Base-by-base conservation (phyloP, 2,797 vertebrate genomes). In the Danio albolineatus region DNA sequence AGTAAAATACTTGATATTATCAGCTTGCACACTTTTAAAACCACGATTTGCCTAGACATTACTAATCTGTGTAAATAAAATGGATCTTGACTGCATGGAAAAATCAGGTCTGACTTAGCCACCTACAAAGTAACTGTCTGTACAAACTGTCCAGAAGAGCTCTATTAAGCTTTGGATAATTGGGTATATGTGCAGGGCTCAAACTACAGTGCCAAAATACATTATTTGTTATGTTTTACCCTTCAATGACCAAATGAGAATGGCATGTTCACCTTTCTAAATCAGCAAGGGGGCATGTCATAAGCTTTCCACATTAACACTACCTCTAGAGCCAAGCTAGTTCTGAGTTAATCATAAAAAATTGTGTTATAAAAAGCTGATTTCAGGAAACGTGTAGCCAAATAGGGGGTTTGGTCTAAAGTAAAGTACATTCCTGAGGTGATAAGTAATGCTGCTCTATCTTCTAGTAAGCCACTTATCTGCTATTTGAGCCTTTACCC, bases 251-350 rank as follows among this genome's bases (percentile, higher is more conserved):
- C 90, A 84, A 88, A 90, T 77, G 38, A 17, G 77, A 85, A 78
- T 90, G 86, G 89, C 85, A 92, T 92, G 91, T 89, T 89, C 90
- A 87, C 85, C 84, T 90, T 87, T 91, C 86, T 88, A 89, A 88
- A 87, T 86, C 83, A 84, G 88, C 86, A 90, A 16, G 82, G 89
- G 85, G 86, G 85, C 62, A 83, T 82, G 67, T 84, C 86, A 87
- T 78, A 86, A 75, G 81, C 86, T 43, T 80, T 80, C 81, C 54
- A 72, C 60, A 84, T 81, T 9, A 70, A 28, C 46, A 78, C 12
- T 73, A 79, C 67, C 76, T 78, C 61, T 72, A 79, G 82, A 88
- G 85, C 78, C 82, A 80, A 87, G 81, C 89, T 84, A 86, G 65
- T 82, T 75, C 86, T 48, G 46, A 82, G 83, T 85, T 83, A 88